Evolutionary conservation across 2,113 vertebrate genomes (phyloP), one percentile per base, ranked within the genome.

Genomic region (Cercocebus atys): DNA sequence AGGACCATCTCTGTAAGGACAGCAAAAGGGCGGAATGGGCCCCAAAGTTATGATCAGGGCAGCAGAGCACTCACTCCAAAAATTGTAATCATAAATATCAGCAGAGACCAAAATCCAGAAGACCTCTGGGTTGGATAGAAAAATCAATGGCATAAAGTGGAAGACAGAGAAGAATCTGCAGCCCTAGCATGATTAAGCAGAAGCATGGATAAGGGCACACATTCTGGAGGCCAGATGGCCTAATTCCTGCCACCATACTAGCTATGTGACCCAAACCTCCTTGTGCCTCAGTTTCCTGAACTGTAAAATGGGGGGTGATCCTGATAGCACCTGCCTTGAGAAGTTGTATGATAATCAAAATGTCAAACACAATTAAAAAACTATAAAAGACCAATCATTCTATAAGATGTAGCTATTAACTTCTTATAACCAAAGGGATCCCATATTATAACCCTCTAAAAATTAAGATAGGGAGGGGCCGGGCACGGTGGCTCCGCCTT

Each of bases 141-240:
- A 94, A 91, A 91, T 25, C 72, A 66, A 17, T 4, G n/a, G 8
- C 8, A 27, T 72, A 16, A 14, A 23, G 80, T 5, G 25, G 12
- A 86, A 86, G 79, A 47, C 8, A 6, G 40, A 2, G n/a, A 2
- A 35, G 88, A 13, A 6, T 27, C 20, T 13, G 59, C 50, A 40
- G 32, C 5, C 16, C 17, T 30, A 6, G 35, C n/a, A 5, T 4
- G 1, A n/a, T 3, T 6, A 25, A 45, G 22, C 81, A 18, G 18
- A 32, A 52, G 45, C 8, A 3, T 13, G 50, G 35, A 0, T 8
- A 3, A 22, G 45, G 40, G 59, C 47, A 8, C 18, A 1, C 0
- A 16, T 23, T n/a, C 52, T 43, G 35, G 32, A 32, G 91, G 91
- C 22, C 61, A 13, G 23, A 1, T 3, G 25, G 35, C 70, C 38